Evolutionary conservation across 2,113 vertebrate genomes (phyloP).

Genomic region (Pionites leucogaster): DNA sequence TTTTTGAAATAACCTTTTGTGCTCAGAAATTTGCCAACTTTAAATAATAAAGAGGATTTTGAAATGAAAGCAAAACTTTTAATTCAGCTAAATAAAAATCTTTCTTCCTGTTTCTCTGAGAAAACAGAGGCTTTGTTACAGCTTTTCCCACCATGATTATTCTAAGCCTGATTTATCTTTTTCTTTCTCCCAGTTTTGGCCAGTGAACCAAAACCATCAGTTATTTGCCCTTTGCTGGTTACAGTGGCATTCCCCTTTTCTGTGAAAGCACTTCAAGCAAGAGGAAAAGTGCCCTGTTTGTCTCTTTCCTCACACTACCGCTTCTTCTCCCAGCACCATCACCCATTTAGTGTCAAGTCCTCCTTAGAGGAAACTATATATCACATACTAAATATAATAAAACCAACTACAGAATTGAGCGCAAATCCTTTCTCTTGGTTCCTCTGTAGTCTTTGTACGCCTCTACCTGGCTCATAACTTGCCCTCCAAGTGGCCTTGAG

Average conservation of each 20-base stretch:
- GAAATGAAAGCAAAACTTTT: background rate
- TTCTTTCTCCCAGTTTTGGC: background rate
- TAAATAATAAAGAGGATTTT: background rate
- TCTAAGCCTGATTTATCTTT: background rate
- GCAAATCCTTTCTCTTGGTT: background rate
- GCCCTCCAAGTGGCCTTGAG: background rate
- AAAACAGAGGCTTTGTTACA: background rate
- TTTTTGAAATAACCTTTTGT: background rate
- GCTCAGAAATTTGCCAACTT: background rate
- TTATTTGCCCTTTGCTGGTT: background rate
- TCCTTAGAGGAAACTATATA: background rate
- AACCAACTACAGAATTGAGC: background rate
- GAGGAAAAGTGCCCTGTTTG: background rate
- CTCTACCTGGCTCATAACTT: background rate
- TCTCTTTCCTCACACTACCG: background rate
- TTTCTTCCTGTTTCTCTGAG: background rate
- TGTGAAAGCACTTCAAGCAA: background rate
- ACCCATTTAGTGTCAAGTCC: background rate
- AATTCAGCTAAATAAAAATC: background rate
- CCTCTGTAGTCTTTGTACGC: fast-evolving
- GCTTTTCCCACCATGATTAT: background rate
- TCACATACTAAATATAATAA: background rate
- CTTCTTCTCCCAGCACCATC: background rate
- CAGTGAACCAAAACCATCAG: background rate
- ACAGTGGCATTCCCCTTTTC: background rate